A percentile compares a stretch with the other conserved stretches of the same genome.
Evolutionary conservation across 2,113 vertebrate genomes (phyloP).

Genomic region (Corapipo altera): DNA sequence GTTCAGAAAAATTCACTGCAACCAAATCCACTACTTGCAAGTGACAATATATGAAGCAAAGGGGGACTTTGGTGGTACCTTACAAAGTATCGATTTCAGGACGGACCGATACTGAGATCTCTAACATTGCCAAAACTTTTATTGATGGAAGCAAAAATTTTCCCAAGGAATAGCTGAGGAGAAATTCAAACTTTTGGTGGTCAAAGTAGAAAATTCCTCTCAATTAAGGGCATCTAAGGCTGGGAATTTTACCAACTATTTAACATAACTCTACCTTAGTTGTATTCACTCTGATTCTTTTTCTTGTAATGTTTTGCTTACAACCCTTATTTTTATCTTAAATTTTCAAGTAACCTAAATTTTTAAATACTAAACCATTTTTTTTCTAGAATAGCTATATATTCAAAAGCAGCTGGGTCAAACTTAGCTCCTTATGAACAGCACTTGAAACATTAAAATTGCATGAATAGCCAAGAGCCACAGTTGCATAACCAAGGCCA

Average conservation of each 20-base stretch:
- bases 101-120: not conserved
- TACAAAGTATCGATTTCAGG: not conserved
- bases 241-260: not conserved
- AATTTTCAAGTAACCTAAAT: not conserved
- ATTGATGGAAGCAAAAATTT: not conserved
- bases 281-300: not conserved
- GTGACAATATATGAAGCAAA: not conserved
- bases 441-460: slow-evolving; percentile 1
- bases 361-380: not conserved
- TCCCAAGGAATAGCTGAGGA: not conserved
- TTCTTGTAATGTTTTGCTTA: not conserved
- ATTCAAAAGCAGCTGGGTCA: not conserved
- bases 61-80: not conserved
- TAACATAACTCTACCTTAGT: not conserved
- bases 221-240: not conserved
- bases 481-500: slow-evolving; percentile 41
- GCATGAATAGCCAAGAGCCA: slow-evolving; percentile 23
- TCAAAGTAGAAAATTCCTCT: not conserved
- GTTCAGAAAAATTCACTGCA: not conserved
- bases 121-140: not conserved
- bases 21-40: not conserved
- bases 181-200: not conserved
- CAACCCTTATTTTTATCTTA: not conserved
- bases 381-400: not conserved
- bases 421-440: not conserved